Conservation (phyloP, 2,113 vertebrate genomes). For the Gracilinanus agilis region DNA sequence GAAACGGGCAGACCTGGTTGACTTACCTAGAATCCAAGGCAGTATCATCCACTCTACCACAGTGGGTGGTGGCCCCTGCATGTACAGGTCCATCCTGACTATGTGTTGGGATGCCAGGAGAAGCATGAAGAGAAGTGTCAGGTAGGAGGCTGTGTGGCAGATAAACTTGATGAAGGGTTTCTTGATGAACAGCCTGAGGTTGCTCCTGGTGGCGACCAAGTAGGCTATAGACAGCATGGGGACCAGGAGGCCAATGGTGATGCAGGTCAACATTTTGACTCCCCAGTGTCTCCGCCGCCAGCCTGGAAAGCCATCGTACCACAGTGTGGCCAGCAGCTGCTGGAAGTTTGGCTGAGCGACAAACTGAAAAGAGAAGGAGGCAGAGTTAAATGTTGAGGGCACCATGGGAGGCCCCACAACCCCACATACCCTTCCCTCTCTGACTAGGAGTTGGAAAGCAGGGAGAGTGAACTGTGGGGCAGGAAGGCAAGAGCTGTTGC, state of each 20-base stretch:
- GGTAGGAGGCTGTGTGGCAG: constrained; percentile 97
- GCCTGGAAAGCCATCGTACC: constrained; percentile 98
- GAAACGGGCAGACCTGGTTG: not conserved
- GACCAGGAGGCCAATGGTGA: constrained; percentile 96
- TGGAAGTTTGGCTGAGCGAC: constrained; percentile 99
- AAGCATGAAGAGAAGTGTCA: constrained; percentile 98
- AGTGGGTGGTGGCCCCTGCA: constrained; percentile 96
- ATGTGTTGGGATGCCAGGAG: constrained; percentile 98
- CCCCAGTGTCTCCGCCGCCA: constrained; percentile 98
- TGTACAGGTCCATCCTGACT: constrained; percentile 95
- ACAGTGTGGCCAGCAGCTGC: constrained; percentile 96
- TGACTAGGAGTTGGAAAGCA: too few species aligned
- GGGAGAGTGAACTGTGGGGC: not conserved
- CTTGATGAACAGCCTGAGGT: constrained; percentile 96
- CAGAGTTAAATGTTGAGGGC: constrained; percentile 38
- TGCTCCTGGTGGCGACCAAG: constrained; percentile 94
- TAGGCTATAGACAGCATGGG: constrained; percentile 95
- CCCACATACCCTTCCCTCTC: constrained; percentile 8
- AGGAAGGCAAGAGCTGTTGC: too few species aligned
- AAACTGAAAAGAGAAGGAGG: constrained; percentile 86
- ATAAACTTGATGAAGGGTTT: constrained; percentile 99
- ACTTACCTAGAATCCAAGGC: constrained; percentile 96
- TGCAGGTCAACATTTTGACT: constrained; percentile 96
- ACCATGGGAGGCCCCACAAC: not conserved
- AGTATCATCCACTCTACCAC: constrained; percentile 99